Evolutionary conservation across 2,797 vertebrate genomes (phyloP), one percentile per base, ranked within the genome.

Genomic region (Molothrus ater): DNA sequence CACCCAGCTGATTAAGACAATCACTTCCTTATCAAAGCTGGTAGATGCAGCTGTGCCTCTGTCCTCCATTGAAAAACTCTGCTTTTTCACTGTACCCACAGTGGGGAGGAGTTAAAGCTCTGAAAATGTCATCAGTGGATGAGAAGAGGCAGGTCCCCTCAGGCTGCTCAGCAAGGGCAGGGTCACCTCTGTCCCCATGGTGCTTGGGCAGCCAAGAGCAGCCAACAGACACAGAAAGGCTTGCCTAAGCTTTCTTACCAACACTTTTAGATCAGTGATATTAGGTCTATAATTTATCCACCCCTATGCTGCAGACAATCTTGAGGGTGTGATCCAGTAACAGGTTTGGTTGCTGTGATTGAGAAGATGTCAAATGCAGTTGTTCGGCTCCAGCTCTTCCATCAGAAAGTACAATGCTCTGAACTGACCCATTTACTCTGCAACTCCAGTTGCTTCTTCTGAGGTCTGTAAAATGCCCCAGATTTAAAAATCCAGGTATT

Each of bases 111-210:
- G 9, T 71, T 81, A 79, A 85, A 68, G 26, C 13, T 75, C 47
- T 61, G 51, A 53, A 29, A 17, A 56, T 25, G 26, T 59, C 29
- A 40, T 17, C 18, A 60, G 13, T 16, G 34, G 11, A n/a, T 53
- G 32, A 70, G 53, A 19, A 34, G 36, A 32, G 12, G 11, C 14
- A 31, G 40, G 20, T 29, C 9, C 13, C 36, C 8, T 53, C n/a
- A 25, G 9, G 20, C 17, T 43, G 10, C 38, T 64, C 29, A 0
- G 0, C 16, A 1, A 5, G 9, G 42, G 32, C 19, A 61, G 12
- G 12, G 51, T n/a, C 32, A 32, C 31, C 15, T 43, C 9, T 43
- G 19, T 51, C 34, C n/a, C 17, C 2, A 0, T 1, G 1, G 29
- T n/a, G 11, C 59, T 63, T 59, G 36, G 51, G 43, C 53, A 71